Base-by-base conservation (phyloP, 2,797 vertebrate species). In the Cirrhinus mrigala region DNA sequence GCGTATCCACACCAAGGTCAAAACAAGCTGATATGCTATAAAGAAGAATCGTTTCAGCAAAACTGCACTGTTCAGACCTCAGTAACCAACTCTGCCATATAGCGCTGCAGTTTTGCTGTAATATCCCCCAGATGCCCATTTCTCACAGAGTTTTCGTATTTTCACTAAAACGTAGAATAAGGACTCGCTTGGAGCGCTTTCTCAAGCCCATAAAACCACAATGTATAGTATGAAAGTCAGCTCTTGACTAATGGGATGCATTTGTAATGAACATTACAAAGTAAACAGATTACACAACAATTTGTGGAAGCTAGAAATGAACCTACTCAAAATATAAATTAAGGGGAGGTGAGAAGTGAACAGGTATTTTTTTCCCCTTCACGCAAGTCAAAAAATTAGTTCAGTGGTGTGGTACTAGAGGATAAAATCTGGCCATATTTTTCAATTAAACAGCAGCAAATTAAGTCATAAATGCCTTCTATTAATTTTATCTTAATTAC, bases 401-500 rank as follows among this genome's bases (percentile, higher is more conserved):
- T 50, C 11, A 50, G n/a, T 69, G 9, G 40, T 22, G 6, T 52
- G 11, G 16, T 29, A 12, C 11, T 76, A 79, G 81, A 86, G 90
- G 88, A 81, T 86, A 82, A 84, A 88, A 76, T 87, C 86, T 84
- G 83, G 70, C 84, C 86, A 76, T 79, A 88, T 90, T 83, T 93
- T 94, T 94, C 88, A 93, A 91, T 94, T 92, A 94, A 92, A 93
- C 54, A 52, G 81, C 83, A 87, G 87, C 89, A 92, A 93, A 93
- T 79, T 90, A 90, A 93, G 92, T 89, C 92, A 91, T 93, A 93
- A 91, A 90, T 81, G 76, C 84, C 74, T 91, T 94, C 89, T 89
- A 93, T 94, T 93, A 93, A 92, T 92, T 92, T 94, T 90, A 93
- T 94, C 92, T 93, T 94, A 94, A 94, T 94, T 94, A 93, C 90